Conservation (phyloP, 2,113 vertebrate genomes). For the Menura novaehollandiae region DNA sequence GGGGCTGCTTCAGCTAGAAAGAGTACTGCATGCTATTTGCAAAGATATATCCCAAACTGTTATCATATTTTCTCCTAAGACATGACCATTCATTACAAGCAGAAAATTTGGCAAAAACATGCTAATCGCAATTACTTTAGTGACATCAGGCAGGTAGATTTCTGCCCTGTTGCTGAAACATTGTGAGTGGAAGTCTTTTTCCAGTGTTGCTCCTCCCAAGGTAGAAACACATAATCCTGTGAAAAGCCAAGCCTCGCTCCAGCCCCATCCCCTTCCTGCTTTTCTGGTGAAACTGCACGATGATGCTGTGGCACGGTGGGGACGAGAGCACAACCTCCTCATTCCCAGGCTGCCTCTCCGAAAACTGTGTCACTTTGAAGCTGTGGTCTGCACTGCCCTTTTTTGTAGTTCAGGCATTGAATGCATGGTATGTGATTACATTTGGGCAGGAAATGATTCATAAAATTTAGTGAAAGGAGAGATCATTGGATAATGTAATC, state of each 20-base stretch:
- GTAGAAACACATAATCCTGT: neutral
- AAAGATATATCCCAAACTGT: neutral
- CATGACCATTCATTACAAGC: neutral
- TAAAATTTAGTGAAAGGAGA: constrained; percentile 41
- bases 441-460: constrained; percentile 31
- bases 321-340: neutral
- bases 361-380: neutral
- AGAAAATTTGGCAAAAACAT: neutral
- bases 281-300: neutral
- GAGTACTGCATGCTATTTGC: neutral
- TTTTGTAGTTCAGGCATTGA: neutral
- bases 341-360: neutral
- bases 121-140: neutral
- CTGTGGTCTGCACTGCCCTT: neutral
- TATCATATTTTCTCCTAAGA: neutral
- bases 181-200: fast-evolving
- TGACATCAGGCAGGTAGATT: neutral
- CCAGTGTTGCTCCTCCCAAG: neutral
- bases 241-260: neutral
- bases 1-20: neutral
- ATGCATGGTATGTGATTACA: neutral
- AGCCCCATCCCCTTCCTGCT: neutral
- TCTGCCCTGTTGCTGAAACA: neutral
- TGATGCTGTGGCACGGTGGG: fast-evolving
- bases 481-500: constrained; percentile 18